Evolutionary conservation across 2,113 vertebrate species (phyloP), one percentile per base, ranked within the genome.

Genomic region (Caretta caretta): DNA sequence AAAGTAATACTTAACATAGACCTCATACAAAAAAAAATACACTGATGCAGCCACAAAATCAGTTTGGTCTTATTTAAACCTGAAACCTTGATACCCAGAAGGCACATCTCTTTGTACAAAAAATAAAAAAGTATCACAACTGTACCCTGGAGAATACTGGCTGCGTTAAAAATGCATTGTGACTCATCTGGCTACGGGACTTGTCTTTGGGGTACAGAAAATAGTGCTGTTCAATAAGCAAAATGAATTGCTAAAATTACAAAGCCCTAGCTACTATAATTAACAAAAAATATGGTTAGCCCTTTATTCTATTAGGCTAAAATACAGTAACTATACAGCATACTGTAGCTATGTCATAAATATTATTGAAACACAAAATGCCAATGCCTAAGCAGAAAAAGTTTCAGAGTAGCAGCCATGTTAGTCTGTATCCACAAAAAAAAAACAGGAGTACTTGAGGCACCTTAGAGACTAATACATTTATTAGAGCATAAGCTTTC

Each of bases 61-160:
- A 90, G 75, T 97, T 92, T 86, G 62, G 80, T 91, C 62, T 95
- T 96, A 94, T 90, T 97, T 98, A 96, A 98, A 93, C 46, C 81
- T 87, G 35, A 94, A 95, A 50, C 8, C 35, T 84, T 65, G 49
- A 84, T 96, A 72, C 93, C 94, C 81, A 50, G 94, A 96, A 96
- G 93, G 88, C 35, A 24, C 81, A 90, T 93, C 65, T 84, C 59
- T 93, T 89, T 90, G 51, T 93, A 81, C 42, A 31, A 46, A 13
- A 51, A 10, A 22, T 29, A 89, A 82, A 75, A 95, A 95, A 92
- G 75, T 54, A 87, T 88, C 54, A 19, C 8, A 78, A 51, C 20
- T 87, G 8, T 92, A 48, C 80, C 16, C 5, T 76, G 8, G 75
- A 79, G 90, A 96, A 90, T 93, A 92, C 1, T 72, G 88, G 83